Evolutionary conservation across 1,140 invertebrate species (phyloP), one percentile per base, ranked within the genome.

Genomic region (Pseudomyrmex sp.): DNA sequence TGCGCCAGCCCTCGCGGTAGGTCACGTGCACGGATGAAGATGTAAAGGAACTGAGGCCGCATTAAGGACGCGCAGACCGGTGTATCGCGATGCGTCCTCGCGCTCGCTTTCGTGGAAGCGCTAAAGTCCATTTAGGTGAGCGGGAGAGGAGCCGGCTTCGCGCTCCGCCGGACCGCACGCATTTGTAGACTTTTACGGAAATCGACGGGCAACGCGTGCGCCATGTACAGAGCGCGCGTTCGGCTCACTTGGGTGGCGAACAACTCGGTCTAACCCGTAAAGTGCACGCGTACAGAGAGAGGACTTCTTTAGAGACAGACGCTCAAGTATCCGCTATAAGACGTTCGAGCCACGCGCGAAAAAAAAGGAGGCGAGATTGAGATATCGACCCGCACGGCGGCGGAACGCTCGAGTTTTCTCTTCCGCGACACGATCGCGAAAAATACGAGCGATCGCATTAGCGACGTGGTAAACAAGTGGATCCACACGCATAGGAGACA

Each of bases 141-240:
- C 62, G n/a, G 52, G 63, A 61, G 58, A 61, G 48, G 48, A 50
- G 62, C 62, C 74, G 52, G 52, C 82, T 77, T 68, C 23, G 82
- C 82, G 80, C 80, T 83, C 62, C 61, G 80, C 44, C 61, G 72
- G 50, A 12, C 80, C 80, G 80, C 50, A 50, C 80, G 72, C 80
- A 61, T 83, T 77, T 66, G 72, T 66, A 65, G 73, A 83, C 82
- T 77, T 83, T 83, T 83, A 83, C 73, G 82, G 82, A 83, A 77
- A 83, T 83, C 73, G 62, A 52, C 50, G 56, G 35, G 79, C n/a
- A 44, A 65, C 61, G 59, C 68, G 58, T 62, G 48, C 46, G 20
- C 66, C 69, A 52, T 82, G 54, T 70, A 72, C 58, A 61, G 46
- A 61, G 46, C 35, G 13, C 5, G 35, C 63, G n/a, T 35, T 8